These are phyloP conservation scores for Cottoperca gobio DNA, from an alignment of 2,797 vertebrate species.

Conservation along the genomic window DNA sequence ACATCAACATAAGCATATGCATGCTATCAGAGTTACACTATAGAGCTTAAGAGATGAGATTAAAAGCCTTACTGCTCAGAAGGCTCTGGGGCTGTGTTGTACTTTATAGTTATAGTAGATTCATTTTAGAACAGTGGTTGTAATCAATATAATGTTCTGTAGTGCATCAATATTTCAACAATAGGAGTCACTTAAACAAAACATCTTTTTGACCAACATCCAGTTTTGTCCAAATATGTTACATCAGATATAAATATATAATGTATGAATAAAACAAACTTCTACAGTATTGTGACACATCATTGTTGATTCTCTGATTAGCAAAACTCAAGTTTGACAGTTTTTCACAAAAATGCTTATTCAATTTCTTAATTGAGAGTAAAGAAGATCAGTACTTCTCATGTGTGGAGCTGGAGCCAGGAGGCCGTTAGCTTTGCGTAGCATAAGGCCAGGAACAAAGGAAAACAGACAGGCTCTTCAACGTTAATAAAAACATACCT, in stretches of 20 bases:
- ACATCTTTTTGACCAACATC: not conserved
- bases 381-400: not conserved
- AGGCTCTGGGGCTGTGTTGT: slow-evolving; percentile 15
- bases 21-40: slow-evolving; percentile 20
- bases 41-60: slow-evolving; percentile 34
- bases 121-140: slow-evolving; percentile 4
- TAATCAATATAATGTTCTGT: slow-evolving; percentile 1
- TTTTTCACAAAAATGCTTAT: not conserved
- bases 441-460: not conserved
- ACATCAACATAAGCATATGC: slow-evolving; percentile 33
- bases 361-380: not conserved
- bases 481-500: not conserved
- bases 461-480: not conserved
- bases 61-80: slow-evolving; percentile 30
- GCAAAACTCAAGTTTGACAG: not conserved
- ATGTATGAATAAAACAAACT: no score
- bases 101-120: slow-evolving; percentile 18
- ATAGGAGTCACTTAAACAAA: not conserved
- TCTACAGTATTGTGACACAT: not conserved
- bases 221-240: not conserved
- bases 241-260: not conserved
- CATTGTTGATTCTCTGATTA: not conserved
- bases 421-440: no score
- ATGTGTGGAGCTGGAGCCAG: not conserved
- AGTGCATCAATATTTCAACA: not conserved